phyloP scores from a whole-genome alignment of 2,888 invertebrate genomes.

The Nomada hirtipes region DNA sequence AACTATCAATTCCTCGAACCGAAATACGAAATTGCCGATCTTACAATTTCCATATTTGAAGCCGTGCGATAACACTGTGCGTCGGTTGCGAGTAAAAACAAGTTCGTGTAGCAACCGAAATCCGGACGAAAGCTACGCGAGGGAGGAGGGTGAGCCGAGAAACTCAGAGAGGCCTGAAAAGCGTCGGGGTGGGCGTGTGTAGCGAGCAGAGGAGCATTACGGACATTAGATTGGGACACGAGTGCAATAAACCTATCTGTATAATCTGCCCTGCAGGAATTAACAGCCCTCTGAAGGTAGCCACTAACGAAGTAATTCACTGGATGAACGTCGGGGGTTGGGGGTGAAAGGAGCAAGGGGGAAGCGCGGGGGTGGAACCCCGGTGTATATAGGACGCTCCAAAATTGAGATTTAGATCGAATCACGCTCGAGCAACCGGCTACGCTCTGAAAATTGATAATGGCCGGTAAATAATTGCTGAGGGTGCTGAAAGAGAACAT shows the following conservation, averaged over 20 bases:
- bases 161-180: constrained; percentile 58
- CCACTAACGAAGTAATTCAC: constrained; percentile 85
- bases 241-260: constrained; percentile 85
- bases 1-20: too few species aligned
- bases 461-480: constrained; percentile 70
- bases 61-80: too few species aligned
- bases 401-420: constrained; percentile 83
- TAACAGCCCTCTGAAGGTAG: constrained; percentile 85
- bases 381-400: constrained; percentile 71
- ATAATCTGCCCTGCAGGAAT: constrained; percentile 85
- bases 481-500: constrained; percentile 19
- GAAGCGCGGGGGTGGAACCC: constrained; percentile 47
- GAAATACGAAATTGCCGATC: too few species aligned
- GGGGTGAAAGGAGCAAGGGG: constrained; percentile 51
- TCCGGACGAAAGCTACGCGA: constrained; percentile 21
- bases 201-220: constrained; percentile 82
- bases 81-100: neutral
- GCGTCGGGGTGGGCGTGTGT: constrained; percentile 58
- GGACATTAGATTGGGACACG: constrained; percentile 84
- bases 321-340: constrained; percentile 81
- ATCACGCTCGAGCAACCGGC: constrained; percentile 76
- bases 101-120: constrained; percentile 14
- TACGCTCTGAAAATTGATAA: constrained; percentile 52
- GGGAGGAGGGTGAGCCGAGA: constrained; percentile 51
- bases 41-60: too few species aligned